phyloP scores from a whole-genome alignment of 2,888 invertebrate genomes.

The Apodemia duryi region DNA sequence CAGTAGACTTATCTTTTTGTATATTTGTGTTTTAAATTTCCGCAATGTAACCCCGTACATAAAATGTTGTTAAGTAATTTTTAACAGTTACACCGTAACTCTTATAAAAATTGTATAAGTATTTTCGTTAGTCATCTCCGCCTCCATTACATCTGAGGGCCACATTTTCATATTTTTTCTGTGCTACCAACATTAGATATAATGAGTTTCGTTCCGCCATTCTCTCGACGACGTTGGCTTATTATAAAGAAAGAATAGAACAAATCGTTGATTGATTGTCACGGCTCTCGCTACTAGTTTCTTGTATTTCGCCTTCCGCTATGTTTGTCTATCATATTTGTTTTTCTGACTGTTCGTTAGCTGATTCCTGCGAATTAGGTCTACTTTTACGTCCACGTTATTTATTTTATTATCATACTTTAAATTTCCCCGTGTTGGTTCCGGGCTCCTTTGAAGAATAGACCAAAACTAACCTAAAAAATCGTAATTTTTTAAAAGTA shows the following conservation, averaged over 20 bases:
- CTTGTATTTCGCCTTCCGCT: conserved; percentile 1
- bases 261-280: conserved; percentile 14
- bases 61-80: background rate
- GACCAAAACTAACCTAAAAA: too few species aligned
- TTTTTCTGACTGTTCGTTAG: background rate
- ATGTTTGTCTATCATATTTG: background rate
- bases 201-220: conserved; percentile 15
- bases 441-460: too few species aligned
- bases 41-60: too few species aligned
- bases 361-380: background rate
- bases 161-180: conserved; percentile 12
- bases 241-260: conserved; percentile 7
- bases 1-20: too few species aligned
- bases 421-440: too few species aligned
- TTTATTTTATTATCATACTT: too few species aligned
- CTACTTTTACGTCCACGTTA: too few species aligned
- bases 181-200: conserved; percentile 5
- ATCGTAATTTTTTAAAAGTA: too few species aligned
- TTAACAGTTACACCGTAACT: background rate
- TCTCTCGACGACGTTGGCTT: conserved; percentile 1
- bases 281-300: conserved; percentile 3
- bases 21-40: too few species aligned
- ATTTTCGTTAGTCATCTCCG: conserved; percentile 8
- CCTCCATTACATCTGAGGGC: conserved; percentile 1
- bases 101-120: background rate